phyloP scores from a whole-genome alignment of 2,113 vertebrate species.

The Crotalus viridis region DNA sequence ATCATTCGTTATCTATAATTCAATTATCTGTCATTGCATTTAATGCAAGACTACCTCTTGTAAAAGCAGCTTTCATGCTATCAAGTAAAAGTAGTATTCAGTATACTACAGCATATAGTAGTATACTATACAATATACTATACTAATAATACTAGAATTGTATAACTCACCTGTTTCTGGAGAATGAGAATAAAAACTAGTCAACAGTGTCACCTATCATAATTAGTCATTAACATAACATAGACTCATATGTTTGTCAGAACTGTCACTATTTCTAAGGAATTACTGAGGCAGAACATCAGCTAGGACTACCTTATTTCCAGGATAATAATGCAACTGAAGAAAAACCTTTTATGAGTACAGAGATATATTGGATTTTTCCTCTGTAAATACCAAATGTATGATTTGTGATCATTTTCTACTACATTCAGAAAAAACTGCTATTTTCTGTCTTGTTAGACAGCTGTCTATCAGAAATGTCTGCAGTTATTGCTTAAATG shows the following conservation, averaged over 20 bases:
- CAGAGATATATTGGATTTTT: not conserved
- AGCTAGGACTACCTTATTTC: not conserved
- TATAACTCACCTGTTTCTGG: not conserved
- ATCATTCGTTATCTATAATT: not conserved
- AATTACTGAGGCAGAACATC: not conserved
- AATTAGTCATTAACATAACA: not conserved
- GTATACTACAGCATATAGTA: not conserved
- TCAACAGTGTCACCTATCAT: not conserved
- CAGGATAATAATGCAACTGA: not conserved
- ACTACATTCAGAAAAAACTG: not conserved
- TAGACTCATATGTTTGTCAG: not conserved
- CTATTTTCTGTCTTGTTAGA: not conserved
- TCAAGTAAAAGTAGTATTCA: not conserved
- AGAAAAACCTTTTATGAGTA: not conserved
- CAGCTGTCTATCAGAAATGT: not conserved
- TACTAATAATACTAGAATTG: not conserved
- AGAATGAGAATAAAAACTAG: not conserved
- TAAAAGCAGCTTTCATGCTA: not conserved
- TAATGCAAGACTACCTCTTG: not conserved
- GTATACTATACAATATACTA: not conserved
- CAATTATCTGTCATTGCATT: not conserved
- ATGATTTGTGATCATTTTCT: not conserved
- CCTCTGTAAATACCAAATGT: not conserved
- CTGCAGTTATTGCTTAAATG: not conserved
- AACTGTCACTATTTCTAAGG: not conserved